These are phyloP conservation scores for Sclerodermus sp. DNA, from an alignment of 2,888 invertebrate genomes.

Conservation along the genomic window DNA sequence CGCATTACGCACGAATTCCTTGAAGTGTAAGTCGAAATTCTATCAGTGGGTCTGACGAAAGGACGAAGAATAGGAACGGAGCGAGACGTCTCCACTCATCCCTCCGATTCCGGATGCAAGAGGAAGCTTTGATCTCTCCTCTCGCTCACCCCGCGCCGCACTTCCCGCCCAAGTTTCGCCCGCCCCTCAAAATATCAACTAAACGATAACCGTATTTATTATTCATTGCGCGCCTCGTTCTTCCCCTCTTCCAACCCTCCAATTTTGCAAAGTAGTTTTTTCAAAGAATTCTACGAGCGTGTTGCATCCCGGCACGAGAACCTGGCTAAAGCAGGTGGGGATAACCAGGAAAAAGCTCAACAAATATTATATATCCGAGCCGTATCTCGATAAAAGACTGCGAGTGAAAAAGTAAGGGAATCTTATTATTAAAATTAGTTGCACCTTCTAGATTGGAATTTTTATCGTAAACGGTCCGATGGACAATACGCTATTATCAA, in stretches of 20 bases:
- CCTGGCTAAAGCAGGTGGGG: background rate
- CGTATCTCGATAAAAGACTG: too few species aligned
- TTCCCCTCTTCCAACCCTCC: constrained; percentile 28
- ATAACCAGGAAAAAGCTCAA: background rate
- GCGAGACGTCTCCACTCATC: constrained; percentile 12
- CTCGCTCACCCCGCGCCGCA: constrained; percentile 13
- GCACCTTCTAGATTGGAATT: too few species aligned
- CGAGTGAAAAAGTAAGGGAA: too few species aligned
- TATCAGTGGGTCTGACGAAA: constrained; percentile 3
- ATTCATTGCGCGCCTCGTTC: constrained; percentile 60
- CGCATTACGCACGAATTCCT: too few species aligned
- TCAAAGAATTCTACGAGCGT: constrained; percentile 35
- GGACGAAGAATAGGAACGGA: constrained; percentile 29
- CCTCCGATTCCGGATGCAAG: background rate
- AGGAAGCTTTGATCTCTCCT: constrained; percentile 43
- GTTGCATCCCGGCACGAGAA: constrained; percentile 17
- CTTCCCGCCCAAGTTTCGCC: constrained; percentile 46
- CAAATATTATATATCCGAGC: background rate
- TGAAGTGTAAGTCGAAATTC: background rate
- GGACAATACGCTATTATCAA: too few species aligned
- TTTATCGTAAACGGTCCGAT: too few species aligned
- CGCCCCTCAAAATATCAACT: constrained; percentile 65
- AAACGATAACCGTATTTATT: constrained; percentile 67
- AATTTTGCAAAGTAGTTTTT: constrained; percentile 52
- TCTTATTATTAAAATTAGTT: too few species aligned